Evolutionary conservation across 1,140 invertebrate genomes (phyloP).

Genomic region (Euborellia annulipes): DNA sequence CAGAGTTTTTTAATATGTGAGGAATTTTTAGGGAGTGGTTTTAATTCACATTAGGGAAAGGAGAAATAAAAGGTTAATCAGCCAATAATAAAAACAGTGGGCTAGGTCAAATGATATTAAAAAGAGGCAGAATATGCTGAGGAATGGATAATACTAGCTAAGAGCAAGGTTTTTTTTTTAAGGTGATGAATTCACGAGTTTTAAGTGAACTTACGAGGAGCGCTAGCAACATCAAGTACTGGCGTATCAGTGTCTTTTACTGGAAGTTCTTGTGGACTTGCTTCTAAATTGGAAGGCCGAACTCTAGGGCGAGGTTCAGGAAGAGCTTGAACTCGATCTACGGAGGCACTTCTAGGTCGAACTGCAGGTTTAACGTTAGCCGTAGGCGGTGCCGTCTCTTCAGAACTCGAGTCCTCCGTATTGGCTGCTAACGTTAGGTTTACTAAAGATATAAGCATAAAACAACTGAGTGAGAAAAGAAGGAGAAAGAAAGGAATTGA

Average conservation of each 20-base stretch:
- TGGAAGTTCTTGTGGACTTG: conserved; percentile 29
- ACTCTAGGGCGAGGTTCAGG: not conserved
- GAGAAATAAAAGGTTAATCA: too few species aligned
- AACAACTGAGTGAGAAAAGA: too few species aligned
- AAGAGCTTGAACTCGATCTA: conserved; percentile 3
- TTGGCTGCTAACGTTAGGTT: conserved; percentile 44
- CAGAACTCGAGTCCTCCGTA: conserved; percentile 62
- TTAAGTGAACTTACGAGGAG: conserved; percentile 31
- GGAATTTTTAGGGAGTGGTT: too few species aligned
- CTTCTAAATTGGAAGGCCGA: conserved; percentile 18
- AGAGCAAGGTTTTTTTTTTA: too few species aligned
- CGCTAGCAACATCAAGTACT: conserved; percentile 26
- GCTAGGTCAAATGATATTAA: too few species aligned
- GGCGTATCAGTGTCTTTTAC: conserved; percentile 28
- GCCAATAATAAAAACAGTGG: too few species aligned
- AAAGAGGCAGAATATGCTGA: too few species aligned
- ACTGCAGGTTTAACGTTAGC: conserved; percentile 38
- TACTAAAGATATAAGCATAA: conserved; percentile 23
- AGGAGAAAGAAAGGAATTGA: too few species aligned
- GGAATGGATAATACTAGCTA: too few species aligned
- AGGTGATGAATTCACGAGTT: too few species aligned
- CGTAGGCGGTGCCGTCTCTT: conserved; percentile 39
- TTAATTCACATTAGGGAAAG: too few species aligned
- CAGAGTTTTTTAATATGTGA: too few species aligned
- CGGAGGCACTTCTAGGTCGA: conserved; percentile 26